Conservation (phyloP, 2,113 vertebrate genomes). For the Pseudopipra pipra region DNA sequence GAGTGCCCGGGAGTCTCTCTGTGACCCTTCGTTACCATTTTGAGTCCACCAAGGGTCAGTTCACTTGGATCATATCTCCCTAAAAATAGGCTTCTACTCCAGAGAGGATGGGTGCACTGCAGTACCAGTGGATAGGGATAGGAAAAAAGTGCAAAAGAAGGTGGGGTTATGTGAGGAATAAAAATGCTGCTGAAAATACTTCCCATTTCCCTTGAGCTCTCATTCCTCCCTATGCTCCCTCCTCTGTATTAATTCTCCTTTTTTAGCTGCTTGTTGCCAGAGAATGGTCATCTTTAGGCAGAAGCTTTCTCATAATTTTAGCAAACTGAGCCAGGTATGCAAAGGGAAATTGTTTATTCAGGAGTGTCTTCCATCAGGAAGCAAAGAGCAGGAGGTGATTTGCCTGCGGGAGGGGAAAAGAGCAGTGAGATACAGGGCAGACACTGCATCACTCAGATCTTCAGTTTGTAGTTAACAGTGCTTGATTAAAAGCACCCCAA, state of each 20-base stretch:
- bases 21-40: neutral
- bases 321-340: neutral
- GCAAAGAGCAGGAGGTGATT: slow-evolving; percentile 66
- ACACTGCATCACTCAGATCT: neutral
- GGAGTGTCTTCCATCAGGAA: slow-evolving; percentile 53
- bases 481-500: neutral
- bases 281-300: neutral
- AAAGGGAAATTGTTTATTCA: slow-evolving; percentile 64
- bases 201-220: neutral
- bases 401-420: slow-evolving; percentile 62
- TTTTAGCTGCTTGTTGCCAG: neutral
- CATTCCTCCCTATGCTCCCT: neutral
- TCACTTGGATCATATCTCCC: neutral
- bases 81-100: neutral
- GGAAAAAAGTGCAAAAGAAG: neutral
- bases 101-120: neutral
- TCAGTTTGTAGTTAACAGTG: neutral
- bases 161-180: neutral
- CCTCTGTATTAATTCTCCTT: neutral
- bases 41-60: neutral
- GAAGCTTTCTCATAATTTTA: neutral
- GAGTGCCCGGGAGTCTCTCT: neutral
- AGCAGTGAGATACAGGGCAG: slow-evolving; percentile 41
- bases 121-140: neutral
- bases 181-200: neutral